Percentiles rank a stretch among this genome's conserved stretches.
phyloP scores from a whole-genome alignment of 2,797 vertebrate genomes.

The Pyrocephalus nanus region DNA sequence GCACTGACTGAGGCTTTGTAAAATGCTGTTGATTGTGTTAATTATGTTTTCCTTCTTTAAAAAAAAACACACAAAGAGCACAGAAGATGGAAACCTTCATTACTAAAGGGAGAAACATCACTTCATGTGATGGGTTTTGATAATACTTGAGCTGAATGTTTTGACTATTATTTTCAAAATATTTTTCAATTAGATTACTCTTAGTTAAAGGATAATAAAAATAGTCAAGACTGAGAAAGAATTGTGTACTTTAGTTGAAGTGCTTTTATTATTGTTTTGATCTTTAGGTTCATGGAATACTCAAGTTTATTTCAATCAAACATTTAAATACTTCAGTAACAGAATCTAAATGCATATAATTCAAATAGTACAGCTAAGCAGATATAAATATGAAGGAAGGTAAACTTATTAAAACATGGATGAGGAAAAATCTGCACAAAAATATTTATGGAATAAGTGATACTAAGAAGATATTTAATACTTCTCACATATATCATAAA shows the following conservation, averaged over 20 bases:
- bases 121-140: background rate
- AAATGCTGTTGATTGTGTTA: background rate
- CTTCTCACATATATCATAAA: background rate
- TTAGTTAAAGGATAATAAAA: background rate
- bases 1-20: background rate
- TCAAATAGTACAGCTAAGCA: background rate
- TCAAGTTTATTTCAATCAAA: background rate
- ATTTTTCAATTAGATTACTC: background rate
- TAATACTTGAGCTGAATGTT: background rate
- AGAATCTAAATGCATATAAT: background rate
- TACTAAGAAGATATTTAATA: background rate
- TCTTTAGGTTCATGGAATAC: background rate
- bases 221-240: background rate
- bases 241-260: background rate
- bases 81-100: background rate
- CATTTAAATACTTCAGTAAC: background rate
- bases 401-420: background rate
- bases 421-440: background rate
- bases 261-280: background rate
- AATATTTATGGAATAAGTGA: background rate
- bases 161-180: background rate
- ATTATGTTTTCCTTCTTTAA: background rate
- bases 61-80: background rate
- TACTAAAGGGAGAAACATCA: background rate
- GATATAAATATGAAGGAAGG: background rate